phyloP scores from a whole-genome alignment of 2,888 invertebrate genomes.

The Drepanosiphum platanoidis region DNA sequence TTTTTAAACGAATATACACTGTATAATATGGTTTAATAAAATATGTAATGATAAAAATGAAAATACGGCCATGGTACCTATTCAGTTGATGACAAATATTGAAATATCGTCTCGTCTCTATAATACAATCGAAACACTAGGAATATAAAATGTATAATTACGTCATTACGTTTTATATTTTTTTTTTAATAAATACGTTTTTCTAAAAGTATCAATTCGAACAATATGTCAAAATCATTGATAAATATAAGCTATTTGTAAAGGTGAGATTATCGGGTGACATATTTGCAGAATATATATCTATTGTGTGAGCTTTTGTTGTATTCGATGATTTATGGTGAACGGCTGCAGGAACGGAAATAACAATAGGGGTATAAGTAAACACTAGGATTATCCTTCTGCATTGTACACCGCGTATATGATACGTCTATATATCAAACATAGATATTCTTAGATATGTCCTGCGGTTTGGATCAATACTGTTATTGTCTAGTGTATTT shows the following conservation, averaged over 20 bases:
- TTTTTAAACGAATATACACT: no score
- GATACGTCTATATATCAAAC: constrained; percentile 37
- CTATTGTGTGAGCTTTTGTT: constrained; percentile 41
- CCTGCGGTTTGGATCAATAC: constrained; percentile 43
- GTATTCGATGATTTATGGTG: constrained; percentile 42
- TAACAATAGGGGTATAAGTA: constrained; percentile 37
- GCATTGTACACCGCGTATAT: background rate
- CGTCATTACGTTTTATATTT: no score
- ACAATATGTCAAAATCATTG: background rate
- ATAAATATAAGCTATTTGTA: constrained; percentile 38
- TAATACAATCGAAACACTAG: no score
- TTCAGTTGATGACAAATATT: no score
- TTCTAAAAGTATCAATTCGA: background rate
- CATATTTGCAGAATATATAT: constrained; percentile 45
- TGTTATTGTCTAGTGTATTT: no score
- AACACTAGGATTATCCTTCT: constrained; percentile 50
- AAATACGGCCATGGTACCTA: no score
- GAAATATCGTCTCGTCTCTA: no score
- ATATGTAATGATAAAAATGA: no score
- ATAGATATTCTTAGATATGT: constrained; percentile 14
- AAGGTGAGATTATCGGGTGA: constrained; percentile 40
- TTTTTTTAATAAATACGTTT: background rate
- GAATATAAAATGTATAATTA: no score
- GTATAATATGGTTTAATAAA: no score
- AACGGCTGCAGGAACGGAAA: constrained; percentile 10